These are phyloP conservation scores for Leptestheria dahalacensis DNA, from an alignment of 1,140 invertebrate genomes.

Conservation along the genomic window DNA sequence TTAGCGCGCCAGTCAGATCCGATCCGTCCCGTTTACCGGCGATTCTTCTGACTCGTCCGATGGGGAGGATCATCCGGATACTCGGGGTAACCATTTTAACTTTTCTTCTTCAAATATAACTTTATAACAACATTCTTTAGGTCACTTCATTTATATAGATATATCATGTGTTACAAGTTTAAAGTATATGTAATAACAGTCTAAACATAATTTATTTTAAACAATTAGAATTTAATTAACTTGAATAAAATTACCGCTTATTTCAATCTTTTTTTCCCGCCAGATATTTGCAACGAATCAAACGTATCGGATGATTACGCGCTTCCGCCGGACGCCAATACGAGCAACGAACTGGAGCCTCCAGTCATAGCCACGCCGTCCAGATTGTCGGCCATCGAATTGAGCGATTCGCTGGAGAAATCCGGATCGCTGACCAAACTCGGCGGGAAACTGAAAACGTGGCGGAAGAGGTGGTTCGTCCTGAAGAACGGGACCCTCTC, in stretches of 20 bases:
- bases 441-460: conserved; percentile 87
- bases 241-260: background rate
- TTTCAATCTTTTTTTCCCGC: too few species aligned
- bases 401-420: conserved; percentile 63
- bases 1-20: conserved; percentile 81
- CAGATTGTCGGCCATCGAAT: conserved; percentile 8
- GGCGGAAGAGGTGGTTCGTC: conserved; percentile 87
- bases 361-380: background rate
- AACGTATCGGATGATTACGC: conserved; percentile 73
- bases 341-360: conserved; percentile 6
- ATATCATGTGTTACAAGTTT: too few species aligned
- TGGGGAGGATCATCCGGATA: conserved; percentile 54
- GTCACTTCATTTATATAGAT: background rate
- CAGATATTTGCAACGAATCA: conserved; percentile 8
- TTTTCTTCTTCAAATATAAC: background rate
- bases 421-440: conserved; percentile 83
- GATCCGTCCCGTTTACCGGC: conserved; percentile 85
- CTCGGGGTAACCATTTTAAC: background rate
- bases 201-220: too few species aligned
- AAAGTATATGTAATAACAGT: too few species aligned
- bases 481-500: conserved; percentile 76
- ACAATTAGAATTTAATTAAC: background rate
- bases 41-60: conserved; percentile 90
- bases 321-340: conserved; percentile 48
- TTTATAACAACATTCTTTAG: background rate